Conservation (phyloP, 2,797 vertebrate species). For the Pseudocheirus occidentalis region DNA sequence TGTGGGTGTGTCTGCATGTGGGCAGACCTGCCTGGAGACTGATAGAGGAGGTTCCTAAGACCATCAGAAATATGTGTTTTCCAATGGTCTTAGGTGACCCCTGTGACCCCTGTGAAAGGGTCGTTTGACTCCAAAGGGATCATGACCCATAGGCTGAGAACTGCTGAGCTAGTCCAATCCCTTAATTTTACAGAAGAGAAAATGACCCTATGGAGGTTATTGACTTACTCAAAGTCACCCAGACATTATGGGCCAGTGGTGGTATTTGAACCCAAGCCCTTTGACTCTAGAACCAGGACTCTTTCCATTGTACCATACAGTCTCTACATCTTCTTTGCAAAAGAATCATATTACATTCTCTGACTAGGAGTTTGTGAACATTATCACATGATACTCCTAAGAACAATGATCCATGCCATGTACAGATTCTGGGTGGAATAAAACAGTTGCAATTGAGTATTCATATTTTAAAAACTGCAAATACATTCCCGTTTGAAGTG, state of each 20-base stretch:
- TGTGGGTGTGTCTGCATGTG: too few relatives aligned
- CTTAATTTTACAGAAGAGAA: neutral
- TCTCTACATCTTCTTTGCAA: neutral
- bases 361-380: slow-evolving; percentile 46
- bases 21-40: too few relatives aligned
- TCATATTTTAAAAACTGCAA: slow-evolving; percentile 45
- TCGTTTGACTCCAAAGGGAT: too few relatives aligned
- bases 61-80: too few relatives aligned
- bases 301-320: neutral
- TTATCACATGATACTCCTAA: slow-evolving; percentile 59
- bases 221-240: neutral
- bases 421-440: slow-evolving; percentile 44
- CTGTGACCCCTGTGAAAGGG: too few relatives aligned
- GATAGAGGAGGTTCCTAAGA: too few relatives aligned
- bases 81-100: too few relatives aligned
- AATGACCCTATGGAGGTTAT: neutral
- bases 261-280: neutral
- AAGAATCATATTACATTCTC: neutral
- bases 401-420: slow-evolving; percentile 17
- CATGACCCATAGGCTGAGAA: too few relatives aligned
- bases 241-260: neutral
- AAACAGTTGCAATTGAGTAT: slow-evolving; percentile 34
- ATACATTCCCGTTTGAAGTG: slow-evolving; percentile 45
- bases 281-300: neutral
- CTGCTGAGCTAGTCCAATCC: neutral